phyloP scores from a whole-genome alignment of 2,797 vertebrate genomes.

The Molossus alvarezi region DNA sequence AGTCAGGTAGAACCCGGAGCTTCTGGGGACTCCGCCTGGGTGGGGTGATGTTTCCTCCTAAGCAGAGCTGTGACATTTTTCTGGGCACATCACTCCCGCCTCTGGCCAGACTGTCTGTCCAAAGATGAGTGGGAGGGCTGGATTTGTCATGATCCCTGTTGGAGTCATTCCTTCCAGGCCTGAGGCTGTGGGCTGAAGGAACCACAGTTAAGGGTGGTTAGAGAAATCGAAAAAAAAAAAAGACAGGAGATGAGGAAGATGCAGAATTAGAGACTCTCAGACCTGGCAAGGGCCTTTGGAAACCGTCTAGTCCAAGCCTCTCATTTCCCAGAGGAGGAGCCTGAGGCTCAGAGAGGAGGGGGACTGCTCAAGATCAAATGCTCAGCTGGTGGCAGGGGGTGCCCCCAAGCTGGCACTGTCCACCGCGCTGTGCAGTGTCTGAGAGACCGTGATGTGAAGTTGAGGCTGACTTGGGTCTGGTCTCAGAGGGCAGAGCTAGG shows the following conservation, averaged over 20 bases:
- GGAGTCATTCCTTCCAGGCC: conserved; percentile 77
- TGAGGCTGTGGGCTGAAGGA: conserved; percentile 46
- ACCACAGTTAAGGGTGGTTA: conserved; percentile 3
- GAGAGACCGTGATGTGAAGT: neutral
- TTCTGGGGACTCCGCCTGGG: neutral
- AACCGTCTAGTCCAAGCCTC: neutral
- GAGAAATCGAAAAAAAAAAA: conserved; percentile 53
- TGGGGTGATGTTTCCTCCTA: neutral
- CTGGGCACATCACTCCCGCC: neutral
- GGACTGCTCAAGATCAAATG: neutral
- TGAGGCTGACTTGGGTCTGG: neutral
- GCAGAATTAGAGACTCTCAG: neutral
- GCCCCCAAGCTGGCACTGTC: neutral
- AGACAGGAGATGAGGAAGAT: neutral
- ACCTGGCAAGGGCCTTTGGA: conserved; percentile 49
- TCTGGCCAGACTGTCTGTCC: conserved; percentile 5
- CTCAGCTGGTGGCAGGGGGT: neutral
- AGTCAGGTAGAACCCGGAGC: neutral
- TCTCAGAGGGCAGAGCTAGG: neutral
- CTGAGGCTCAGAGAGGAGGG: conserved; percentile 10
- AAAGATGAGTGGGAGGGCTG: conserved; percentile 13
- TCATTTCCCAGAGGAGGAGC: neutral
- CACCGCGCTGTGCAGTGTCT: neutral
- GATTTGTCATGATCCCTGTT: conserved; percentile 13
- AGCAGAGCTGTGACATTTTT: conserved; percentile 44